Percentiles rank a stretch among this genome's conserved stretches.
phyloP scores from a whole-genome alignment of 1,140 invertebrate species.

The Macrocentrus cingulum region DNA sequence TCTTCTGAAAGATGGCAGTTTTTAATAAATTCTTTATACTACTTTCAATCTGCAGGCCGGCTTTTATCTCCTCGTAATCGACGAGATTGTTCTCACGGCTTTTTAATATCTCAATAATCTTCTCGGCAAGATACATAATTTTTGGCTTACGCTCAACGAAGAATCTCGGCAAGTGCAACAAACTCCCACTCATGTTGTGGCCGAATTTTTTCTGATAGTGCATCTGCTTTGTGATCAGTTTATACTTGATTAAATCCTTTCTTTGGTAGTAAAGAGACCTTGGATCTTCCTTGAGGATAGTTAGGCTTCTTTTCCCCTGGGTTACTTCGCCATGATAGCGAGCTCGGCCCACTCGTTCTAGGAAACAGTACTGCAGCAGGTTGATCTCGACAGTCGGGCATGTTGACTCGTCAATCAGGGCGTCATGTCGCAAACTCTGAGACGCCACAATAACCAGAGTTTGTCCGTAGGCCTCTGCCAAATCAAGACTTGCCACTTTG shows the following conservation, averaged over 20 bases:
- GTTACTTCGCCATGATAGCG: slow-evolving; percentile 73
- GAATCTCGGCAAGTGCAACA: slow-evolving; percentile 67
- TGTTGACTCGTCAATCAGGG: slow-evolving; percentile 60
- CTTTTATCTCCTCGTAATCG: slow-evolving; percentile 60
- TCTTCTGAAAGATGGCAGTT: slow-evolving; percentile 52
- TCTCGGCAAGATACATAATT: slow-evolving; percentile 59
- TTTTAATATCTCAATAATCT: slow-evolving; percentile 63
- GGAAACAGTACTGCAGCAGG: slow-evolving; percentile 68
- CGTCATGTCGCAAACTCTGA: slow-evolving; percentile 63
- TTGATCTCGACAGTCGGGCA: slow-evolving; percentile 62
- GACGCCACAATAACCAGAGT: slow-evolving; percentile 73
- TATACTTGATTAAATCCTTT: slow-evolving; percentile 63
- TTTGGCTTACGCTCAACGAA: slow-evolving; percentile 63
- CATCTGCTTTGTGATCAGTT: slow-evolving; percentile 69
- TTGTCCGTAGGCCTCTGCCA: slow-evolving; percentile 60
- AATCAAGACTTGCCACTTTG: slow-evolving; percentile 47
- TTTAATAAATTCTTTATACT: slow-evolving; percentile 60
- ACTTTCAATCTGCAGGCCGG: slow-evolving; percentile 51
- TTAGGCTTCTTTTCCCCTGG: slow-evolving; percentile 64
- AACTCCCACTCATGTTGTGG: slow-evolving; percentile 53
- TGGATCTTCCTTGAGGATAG: slow-evolving; percentile 60
- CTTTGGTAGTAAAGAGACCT: slow-evolving; percentile 71
- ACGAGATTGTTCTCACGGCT: slow-evolving; percentile 58
- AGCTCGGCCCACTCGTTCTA: slow-evolving; percentile 77
- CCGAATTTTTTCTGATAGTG: slow-evolving; percentile 50